Evolutionary conservation across 2,888 invertebrate species (phyloP), one percentile per base, ranked within the genome.

Genomic region (Meandrusa payeni): DNA sequence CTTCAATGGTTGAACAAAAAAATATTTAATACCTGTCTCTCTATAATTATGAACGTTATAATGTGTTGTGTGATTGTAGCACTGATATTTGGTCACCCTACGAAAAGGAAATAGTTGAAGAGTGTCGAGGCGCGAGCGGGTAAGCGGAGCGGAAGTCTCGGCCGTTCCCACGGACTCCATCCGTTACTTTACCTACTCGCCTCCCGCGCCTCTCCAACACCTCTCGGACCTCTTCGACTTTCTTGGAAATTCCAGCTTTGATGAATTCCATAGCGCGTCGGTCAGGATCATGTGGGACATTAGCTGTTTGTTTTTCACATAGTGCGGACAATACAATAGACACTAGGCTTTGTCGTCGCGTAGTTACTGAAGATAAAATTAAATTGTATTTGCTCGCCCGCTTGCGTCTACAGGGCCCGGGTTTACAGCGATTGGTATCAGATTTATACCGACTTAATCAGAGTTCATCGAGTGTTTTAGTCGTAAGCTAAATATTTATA

Each of bases 101-200:
- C 73, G 49, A 66, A 69, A 76, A 82, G 86, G 86, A 86, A 85
- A 83, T 83, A 80, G 73, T 76, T 76, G 69, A 42, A 77, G 76
- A 80, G 81, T 76, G 75, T 53, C 64, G 72, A 65, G 69, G 64
- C 67, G 76, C 69, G 70, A 66, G 68, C 65, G 68, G 58, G 61
- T 64, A 66, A 70, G 64, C 72, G 71, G 72, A 73, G 73, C 85
- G 86, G 86, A 87, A 86, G 83, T 75, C 75, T 52, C 73, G 80
- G 66, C 81, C 86, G 86, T 85, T 87, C 86, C 86, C 86, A 87
- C 86, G 86, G 79, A 85, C 79, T 65, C 77, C 81, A 79, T 82
- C 86, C 86, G 86, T 86, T 86, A 86, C 69, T 82, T 82, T 78
- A 78, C 80, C 80, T 79, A 76, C 63, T 55, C 55, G 55, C 41